Conservation (phyloP, 2,113 vertebrate species). For the Pseudorectes ferrugineus region DNA sequence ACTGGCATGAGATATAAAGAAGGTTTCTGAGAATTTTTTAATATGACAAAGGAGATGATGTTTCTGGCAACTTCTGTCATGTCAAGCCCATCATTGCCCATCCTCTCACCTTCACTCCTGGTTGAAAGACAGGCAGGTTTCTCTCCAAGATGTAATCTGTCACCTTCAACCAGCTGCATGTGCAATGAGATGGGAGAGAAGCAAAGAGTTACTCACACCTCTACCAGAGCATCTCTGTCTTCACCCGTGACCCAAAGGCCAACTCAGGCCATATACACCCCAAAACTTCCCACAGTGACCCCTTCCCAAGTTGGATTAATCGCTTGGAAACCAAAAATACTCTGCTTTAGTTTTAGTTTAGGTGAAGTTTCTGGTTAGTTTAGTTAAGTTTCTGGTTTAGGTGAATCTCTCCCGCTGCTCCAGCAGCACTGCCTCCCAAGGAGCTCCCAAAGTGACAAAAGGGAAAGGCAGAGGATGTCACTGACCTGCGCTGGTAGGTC, state of each 20-base stretch:
- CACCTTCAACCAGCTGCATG: conserved; percentile 90
- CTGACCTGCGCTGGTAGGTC: conserved; percentile 91
- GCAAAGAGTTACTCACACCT: background rate
- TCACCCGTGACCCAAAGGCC: background rate
- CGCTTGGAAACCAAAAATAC: background rate
- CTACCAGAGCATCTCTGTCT: background rate
- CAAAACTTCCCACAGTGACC: background rate
- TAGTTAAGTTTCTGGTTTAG: background rate
- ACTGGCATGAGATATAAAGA: background rate
- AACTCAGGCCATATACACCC: background rate
- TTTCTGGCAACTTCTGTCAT: background rate
- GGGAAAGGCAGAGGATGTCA: background rate
- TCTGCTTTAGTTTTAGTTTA: background rate
- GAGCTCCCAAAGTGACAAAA: background rate
- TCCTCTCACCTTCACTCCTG: conserved; percentile 86
- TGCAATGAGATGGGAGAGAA: background rate
- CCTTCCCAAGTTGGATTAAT: background rate
- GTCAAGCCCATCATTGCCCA: background rate
- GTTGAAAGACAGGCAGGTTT: conserved; percentile 86
- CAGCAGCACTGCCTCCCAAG: background rate
- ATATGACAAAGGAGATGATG: background rate
- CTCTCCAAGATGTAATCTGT: conserved; percentile 84
- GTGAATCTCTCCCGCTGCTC: background rate
- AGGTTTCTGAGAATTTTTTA: background rate
- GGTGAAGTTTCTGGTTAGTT: background rate